These are phyloP conservation scores for Sympetrum striolatum DNA, from an alignment of 2,888 invertebrate genomes.

Conservation along the genomic window DNA sequence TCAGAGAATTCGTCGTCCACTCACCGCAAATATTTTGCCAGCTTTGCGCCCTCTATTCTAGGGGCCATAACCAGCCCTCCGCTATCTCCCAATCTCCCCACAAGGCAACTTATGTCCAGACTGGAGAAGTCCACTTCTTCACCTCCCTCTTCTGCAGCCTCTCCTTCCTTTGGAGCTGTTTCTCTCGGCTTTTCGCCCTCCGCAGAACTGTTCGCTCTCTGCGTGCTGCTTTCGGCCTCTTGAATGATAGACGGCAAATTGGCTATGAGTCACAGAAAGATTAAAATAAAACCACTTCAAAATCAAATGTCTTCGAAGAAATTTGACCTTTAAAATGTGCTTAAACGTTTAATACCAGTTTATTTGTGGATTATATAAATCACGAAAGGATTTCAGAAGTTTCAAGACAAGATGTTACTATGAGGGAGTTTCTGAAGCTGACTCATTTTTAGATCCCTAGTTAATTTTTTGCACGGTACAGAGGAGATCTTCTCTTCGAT, in stretches of 20 bases:
- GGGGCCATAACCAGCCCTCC: conserved; percentile 12
- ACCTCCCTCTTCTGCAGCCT: background rate
- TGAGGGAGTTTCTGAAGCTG: too few relatives aligned
- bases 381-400: too few relatives aligned
- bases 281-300: too few relatives aligned
- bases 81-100: background rate
- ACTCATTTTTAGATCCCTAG: too few relatives aligned
- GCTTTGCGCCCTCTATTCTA: background rate
- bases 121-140: background rate
- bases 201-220: background rate
- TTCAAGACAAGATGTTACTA: too few relatives aligned
- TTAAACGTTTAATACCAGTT: too few relatives aligned
- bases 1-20: background rate
- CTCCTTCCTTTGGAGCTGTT: background rate
- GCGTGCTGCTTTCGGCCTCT: background rate
- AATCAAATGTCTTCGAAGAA: too few relatives aligned
- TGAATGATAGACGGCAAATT: background rate
- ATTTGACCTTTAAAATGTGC: background rate
- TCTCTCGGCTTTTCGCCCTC: background rate
- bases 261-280: background rate
- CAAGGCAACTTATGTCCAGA: conserved; percentile 6
- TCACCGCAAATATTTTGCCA: conserved; percentile 4
- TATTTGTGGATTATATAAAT: too few relatives aligned
- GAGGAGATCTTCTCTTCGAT: too few relatives aligned
- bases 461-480: too few relatives aligned